Conservation (phyloP, 2,797 vertebrate species). For the Acrocephalus scirpaceus region DNA sequence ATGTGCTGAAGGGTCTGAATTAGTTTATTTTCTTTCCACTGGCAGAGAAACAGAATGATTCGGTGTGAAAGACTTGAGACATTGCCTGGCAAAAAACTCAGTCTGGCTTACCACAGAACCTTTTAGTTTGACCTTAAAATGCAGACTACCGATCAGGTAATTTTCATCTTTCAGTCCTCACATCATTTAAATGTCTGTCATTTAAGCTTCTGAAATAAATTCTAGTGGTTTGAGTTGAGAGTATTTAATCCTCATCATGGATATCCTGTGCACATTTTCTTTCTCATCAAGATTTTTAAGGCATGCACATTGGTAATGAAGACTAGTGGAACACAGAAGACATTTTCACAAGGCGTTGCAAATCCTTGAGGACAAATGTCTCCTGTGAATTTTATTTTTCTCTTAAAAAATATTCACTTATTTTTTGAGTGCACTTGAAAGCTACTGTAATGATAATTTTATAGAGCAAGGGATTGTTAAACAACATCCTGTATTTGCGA, state of each 20-base stretch:
- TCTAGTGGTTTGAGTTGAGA: not conserved
- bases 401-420: not conserved
- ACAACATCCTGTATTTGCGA: not conserved
- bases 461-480: not conserved
- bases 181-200: not conserved
- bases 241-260: not conserved
- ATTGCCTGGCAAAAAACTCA: not conserved
- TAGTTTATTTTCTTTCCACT: constrained; percentile 19
- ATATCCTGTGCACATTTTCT: not conserved
- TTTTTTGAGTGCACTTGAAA: not conserved
- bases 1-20: not conserved
- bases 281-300: constrained; percentile 16
- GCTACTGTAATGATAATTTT: not conserved
- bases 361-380: not conserved
- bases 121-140: constrained; percentile 31
- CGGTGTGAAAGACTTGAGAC: not conserved
- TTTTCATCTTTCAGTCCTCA: not conserved
- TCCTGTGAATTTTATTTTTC: not conserved
- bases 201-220: constrained; percentile 33
- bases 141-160: not conserved
- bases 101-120: not conserved
- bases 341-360: not conserved
- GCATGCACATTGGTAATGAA: not conserved
- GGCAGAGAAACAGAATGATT: not conserved
- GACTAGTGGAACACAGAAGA: not conserved